Evolutionary conservation across 2,113 vertebrate species (phyloP).

Genomic region (Rousettus leschenaultii): DNA sequence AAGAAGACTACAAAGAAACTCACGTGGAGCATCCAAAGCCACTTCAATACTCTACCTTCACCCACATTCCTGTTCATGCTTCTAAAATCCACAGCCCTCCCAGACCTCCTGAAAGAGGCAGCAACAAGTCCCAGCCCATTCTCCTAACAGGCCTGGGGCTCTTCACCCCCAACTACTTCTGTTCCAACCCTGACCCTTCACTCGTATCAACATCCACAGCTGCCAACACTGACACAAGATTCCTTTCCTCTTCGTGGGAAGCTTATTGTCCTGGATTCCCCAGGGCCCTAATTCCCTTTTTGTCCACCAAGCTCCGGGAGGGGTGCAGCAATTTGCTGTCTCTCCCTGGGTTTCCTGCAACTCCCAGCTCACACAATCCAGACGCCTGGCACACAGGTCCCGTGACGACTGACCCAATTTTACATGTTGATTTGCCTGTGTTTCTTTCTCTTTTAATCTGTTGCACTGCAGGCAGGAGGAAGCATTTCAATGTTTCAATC

Average conservation of each 20-base stretch:
- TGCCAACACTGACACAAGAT: background rate
- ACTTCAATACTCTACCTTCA: background rate
- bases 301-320: background rate
- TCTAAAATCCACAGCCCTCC: background rate
- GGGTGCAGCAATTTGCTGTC: background rate
- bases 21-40: background rate
- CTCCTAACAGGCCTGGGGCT: background rate
- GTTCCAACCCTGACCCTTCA: background rate
- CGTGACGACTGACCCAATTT: constrained; percentile 34
- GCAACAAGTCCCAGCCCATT: background rate
- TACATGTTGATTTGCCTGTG: constrained; percentile 30
- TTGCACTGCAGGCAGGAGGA: constrained; percentile 43
- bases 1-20: background rate
- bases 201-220: background rate
- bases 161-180: background rate
- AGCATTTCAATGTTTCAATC: constrained; percentile 56
- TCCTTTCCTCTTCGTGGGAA: background rate
- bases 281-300: background rate
- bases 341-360: background rate
- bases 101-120: background rate
- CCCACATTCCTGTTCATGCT: background rate
- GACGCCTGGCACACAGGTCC: background rate
- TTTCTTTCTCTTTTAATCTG: constrained; percentile 54
- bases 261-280: background rate
- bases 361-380: background rate